phyloP scores from a whole-genome alignment of 64 coral and sea anemone species.

The Catalaphyllia jardinei region DNA sequence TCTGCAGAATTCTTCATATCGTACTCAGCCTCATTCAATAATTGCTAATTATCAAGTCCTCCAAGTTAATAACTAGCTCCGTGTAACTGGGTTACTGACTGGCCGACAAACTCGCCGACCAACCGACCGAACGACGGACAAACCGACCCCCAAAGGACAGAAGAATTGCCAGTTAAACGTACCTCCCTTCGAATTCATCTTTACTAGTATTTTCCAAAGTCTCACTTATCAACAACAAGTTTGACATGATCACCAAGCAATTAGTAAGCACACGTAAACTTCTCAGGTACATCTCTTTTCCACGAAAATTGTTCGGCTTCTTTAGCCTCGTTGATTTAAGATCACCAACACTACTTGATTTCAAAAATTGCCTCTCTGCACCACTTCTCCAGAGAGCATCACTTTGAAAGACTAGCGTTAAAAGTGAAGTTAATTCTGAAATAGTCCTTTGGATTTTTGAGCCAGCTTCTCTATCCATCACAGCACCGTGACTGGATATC shows the following conservation, averaged over 20 bases:
- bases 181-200: slow-evolving; percentile 42
- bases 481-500: background rate
- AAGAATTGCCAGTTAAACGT: no score
- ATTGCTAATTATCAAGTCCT: no score
- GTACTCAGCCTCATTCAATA: no score
- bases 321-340: background rate
- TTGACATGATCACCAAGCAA: slow-evolving; percentile 53
- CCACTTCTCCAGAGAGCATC: slow-evolving; percentile 46
- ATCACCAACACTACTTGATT: background rate
- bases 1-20: no score
- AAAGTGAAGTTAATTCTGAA: slow-evolving; percentile 13
- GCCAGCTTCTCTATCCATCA: background rate
- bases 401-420: background rate
- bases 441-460: background rate
- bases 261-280: slow-evolving; percentile 71
- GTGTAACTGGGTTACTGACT: background rate
- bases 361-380: slow-evolving; percentile 39
- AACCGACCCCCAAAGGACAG: background rate
- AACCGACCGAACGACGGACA: background rate
- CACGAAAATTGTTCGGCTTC: background rate
- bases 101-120: background rate
- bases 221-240: slow-evolving; percentile 43
- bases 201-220: slow-evolving; percentile 20
- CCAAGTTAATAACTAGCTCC: background rate
- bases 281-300: slow-evolving; percentile 50